Base-by-base conservation (phyloP, 2,113 vertebrate genomes). In the Maccullochella peelii region DNA sequence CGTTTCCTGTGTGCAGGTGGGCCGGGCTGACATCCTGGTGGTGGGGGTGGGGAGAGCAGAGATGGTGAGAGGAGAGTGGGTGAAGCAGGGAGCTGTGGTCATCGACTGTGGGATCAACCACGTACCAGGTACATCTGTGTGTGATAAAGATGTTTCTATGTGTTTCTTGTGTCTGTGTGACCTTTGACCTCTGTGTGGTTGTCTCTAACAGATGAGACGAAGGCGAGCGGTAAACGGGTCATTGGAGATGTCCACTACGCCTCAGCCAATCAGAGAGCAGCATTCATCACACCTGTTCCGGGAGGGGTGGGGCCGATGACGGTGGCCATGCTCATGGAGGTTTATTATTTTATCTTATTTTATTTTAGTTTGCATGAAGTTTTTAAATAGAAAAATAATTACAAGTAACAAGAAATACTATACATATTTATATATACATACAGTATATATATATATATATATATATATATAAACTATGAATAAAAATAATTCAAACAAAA, bases 291-390 rank as follows among this genome's bases (percentile, higher is more conserved):
- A 1, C 98, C 98, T 0, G 98, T 99, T 30, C 98, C 98, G 2
- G 98, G 98, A 5, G 98, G 98, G 0, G 98, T 99, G 16, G 98
- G 98, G 63, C 98, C 98, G 2, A 99, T 99, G 98, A 99, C 98
- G 0, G 98, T 99, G 52, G 98, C 97, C n/a, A 99, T 99, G 98
- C 92, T 99, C 7, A 99, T 99, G 98, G 95, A 99, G 97, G 98
- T 33, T 33, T 33, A 33, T 33, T 98, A 88, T 49, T 27, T 58
- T 2, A 7, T 67, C n/a, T 40, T 58, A 23, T 12, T 72, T 15
- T 30, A 12, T 30, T 36, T 62, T 5, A 10, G 6, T 77, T 47
- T 38, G 11, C 5, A 27, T 55, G 10, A 25, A 25, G n/a, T 21
- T 40, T 38, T 38, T 38, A 38, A 38, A 38, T 8, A 8, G 7